Evolutionary conservation across 2,888 invertebrate genomes (phyloP), one percentile per base, ranked within the genome.

Genomic region (Sicus ferrugineus): DNA sequence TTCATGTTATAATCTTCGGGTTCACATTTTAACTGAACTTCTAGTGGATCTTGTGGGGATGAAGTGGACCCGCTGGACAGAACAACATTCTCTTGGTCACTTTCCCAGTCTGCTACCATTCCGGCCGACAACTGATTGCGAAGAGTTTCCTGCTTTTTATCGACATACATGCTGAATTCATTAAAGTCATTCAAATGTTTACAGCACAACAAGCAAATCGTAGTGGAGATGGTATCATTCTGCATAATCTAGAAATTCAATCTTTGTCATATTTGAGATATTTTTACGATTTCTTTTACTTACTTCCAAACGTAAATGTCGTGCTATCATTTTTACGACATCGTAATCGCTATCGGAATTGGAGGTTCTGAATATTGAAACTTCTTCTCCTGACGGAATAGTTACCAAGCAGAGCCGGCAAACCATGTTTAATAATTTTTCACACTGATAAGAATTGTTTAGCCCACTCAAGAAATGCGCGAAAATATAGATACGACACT

Each of bases 181-280:
- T 52, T 31, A 34, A 64, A 64, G 11, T 31, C 64, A 50, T 28
- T 64, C 2, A 64, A 50, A 0, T 34, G 31, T 28, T 64, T 50
- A 16, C 5, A 63, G 26, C 63, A 63, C 31, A 3, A n/a, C 21
- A 16, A 4, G 28, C 63, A 63, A 19, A 63, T 50, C 28, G n/a
- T 48, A 16, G 26, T 48, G 48, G 34, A 59, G 19, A 59, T 3
- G n/a, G 31, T 11, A 34, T 59, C 59, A 3, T 34, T 11, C 23
- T 34, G 34, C 6, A 6, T 59, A 4, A 59, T 59, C 59, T 59
- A 31, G 21, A 34, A 31, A 59, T 16, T n/a, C n/a, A 56, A 46
- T 46, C 6, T 34, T 34, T 5, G 34, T 34, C 11, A 34, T 34
- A 7, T 34, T 42, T 42, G n/a, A 42, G 3, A 3, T 9, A 42